phyloP scores from a whole-genome alignment of 1,140 invertebrate species.

The Thereuonema tuberculata region DNA sequence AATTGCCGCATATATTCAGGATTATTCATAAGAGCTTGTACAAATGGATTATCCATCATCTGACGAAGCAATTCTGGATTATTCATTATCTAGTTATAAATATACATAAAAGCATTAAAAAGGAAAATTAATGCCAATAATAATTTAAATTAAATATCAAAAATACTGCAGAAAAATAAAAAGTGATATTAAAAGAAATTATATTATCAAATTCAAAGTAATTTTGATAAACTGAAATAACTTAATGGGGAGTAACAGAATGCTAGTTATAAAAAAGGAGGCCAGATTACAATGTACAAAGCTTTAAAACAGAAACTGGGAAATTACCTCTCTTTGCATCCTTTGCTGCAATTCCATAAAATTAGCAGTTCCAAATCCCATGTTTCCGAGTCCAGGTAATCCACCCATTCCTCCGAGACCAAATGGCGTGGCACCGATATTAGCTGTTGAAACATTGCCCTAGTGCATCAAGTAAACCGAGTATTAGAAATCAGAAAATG shows the following conservation, averaged over 20 bases:
- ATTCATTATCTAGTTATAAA: constrained; percentile 44
- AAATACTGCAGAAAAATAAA: neutral
- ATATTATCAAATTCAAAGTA: neutral
- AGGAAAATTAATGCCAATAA: too few species aligned
- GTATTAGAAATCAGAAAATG: too few species aligned
- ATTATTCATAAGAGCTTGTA: constrained; percentile 92
- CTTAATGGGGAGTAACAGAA: too few species aligned
- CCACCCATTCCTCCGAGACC: constrained; percentile 70
- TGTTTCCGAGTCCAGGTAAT: constrained; percentile 58
- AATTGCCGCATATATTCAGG: constrained; percentile 89
- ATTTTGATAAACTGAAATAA: too few species aligned
- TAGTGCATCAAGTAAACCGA: too few species aligned
- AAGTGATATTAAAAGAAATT: too few species aligned
- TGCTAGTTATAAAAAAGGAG: too few species aligned
- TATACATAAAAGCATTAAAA: constrained; percentile 5
- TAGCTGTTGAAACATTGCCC: constrained; percentile 32
- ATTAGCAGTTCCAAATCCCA: constrained; percentile 69
- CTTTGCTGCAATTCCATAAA: constrained; percentile 83
- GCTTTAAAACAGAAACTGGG: too few species aligned
- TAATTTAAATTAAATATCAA: neutral
- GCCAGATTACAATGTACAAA: too few species aligned
- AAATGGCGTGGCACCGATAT: constrained; percentile 57
- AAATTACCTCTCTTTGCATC: constrained; percentile 72
- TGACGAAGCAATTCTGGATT: constrained; percentile 90
- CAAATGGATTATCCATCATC: constrained; percentile 90